Conservation (phyloP, 2,888 invertebrate genomes). For the Argyra leucocephala region DNA sequence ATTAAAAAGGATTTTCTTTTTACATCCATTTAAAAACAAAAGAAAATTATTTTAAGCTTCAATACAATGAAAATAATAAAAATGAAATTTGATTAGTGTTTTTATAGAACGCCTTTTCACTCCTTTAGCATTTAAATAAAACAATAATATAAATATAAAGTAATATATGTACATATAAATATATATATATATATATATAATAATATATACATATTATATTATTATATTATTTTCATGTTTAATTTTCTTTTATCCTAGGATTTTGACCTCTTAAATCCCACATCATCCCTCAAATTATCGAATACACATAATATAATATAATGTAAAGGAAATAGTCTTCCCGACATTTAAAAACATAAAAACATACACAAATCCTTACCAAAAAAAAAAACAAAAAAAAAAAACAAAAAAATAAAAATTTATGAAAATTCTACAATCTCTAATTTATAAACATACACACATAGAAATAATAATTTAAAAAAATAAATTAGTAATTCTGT, state of each 20-base stretch:
- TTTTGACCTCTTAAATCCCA: slow-evolving; percentile 9
- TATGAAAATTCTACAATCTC: neutral
- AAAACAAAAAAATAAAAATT: neutral
- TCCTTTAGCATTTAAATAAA: neutral
- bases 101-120: neutral
- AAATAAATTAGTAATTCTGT: neutral
- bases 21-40: neutral
- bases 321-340: neutral
- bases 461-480: neutral
- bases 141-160: neutral
- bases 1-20: neutral
- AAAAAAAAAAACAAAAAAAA: neutral
- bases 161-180: neutral
- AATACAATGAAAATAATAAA: too few species aligned
- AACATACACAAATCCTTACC: neutral
- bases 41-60: too few species aligned
- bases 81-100: neutral
- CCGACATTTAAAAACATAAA: neutral
- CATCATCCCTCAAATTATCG: slow-evolving; percentile 10
- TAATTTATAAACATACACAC: neutral
- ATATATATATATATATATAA: neutral
- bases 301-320: neutral
- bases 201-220: too few species aligned
- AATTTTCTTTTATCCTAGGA: neutral
- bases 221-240: too few species aligned